phyloP scores from a whole-genome alignment of 2,113 vertebrate genomes.

The Lontra canadensis region DNA sequence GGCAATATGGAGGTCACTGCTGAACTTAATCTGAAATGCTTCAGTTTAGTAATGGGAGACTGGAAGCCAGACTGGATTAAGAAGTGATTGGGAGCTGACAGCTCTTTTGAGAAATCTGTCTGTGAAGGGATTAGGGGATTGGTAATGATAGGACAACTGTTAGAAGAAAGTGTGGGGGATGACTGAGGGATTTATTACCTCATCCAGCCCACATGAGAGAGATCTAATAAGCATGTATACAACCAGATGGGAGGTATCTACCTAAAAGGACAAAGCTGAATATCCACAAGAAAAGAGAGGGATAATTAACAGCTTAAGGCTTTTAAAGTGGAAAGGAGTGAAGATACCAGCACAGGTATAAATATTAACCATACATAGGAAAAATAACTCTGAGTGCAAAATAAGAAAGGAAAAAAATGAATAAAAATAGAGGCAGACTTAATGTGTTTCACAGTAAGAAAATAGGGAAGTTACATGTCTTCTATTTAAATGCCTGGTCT shows the following conservation, averaged over 20 bases:
- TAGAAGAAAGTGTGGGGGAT: background rate
- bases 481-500: background rate
- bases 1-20: background rate
- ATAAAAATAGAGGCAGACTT: background rate
- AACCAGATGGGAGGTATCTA: conserved; percentile 11
- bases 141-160: background rate
- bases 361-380: background rate
- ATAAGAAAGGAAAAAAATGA: background rate
- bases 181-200: background rate
- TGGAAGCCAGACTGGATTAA: background rate
- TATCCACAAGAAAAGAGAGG: background rate
- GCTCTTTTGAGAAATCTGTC: background rate
- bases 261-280: background rate
- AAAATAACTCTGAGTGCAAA: background rate
- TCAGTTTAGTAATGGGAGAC: background rate
- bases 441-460: background rate
- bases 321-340: background rate
- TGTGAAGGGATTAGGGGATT: background rate
- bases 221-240: background rate
- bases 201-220: background rate
- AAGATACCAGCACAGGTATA: background rate
- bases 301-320: background rate
- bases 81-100: background rate
- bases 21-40: background rate
- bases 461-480: background rate